Evolutionary conservation across 1,140 invertebrate genomes (phyloP).

Genomic region (Amyelois transitella): DNA sequence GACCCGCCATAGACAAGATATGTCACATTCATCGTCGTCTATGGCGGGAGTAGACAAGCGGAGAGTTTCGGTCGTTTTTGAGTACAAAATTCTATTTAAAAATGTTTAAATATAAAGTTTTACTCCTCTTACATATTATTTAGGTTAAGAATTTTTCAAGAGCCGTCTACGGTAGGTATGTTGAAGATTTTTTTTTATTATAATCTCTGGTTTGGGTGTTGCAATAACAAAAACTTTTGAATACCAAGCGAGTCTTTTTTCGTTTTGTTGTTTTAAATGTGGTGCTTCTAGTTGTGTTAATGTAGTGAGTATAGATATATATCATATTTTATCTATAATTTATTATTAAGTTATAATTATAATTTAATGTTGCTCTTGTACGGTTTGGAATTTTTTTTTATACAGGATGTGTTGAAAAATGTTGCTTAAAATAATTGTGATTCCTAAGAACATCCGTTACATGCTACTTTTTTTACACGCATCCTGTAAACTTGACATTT

Average conservation of each 20-base stretch:
- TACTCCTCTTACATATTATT: neutral
- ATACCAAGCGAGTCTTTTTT: neutral
- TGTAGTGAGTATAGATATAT: neutral
- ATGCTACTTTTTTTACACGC: too few relatives aligned
- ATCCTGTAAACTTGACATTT: too few relatives aligned
- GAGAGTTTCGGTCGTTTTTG: slow-evolving; percentile 1
- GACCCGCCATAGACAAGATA: neutral
- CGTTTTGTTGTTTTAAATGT: neutral
- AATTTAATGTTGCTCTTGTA: too few relatives aligned
- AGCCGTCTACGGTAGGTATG: neutral
- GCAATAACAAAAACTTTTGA: neutral
- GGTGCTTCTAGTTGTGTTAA: neutral
- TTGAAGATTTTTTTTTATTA: neutral
- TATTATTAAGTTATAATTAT: too few relatives aligned
- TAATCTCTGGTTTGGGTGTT: neutral
- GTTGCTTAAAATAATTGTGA: too few relatives aligned
- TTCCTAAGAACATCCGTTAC: too few relatives aligned
- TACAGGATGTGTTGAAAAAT: too few relatives aligned
- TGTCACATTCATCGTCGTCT: neutral
- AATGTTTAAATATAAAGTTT: neutral
- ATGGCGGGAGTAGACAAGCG: neutral
- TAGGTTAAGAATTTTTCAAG: neutral
- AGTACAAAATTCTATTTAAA: slow-evolving; percentile 5
- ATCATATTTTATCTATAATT: too few relatives aligned
- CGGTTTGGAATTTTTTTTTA: too few relatives aligned